phyloP scores from a whole-genome alignment of 2,113 vertebrate species.

The Oplegnathus fasciatus region DNA sequence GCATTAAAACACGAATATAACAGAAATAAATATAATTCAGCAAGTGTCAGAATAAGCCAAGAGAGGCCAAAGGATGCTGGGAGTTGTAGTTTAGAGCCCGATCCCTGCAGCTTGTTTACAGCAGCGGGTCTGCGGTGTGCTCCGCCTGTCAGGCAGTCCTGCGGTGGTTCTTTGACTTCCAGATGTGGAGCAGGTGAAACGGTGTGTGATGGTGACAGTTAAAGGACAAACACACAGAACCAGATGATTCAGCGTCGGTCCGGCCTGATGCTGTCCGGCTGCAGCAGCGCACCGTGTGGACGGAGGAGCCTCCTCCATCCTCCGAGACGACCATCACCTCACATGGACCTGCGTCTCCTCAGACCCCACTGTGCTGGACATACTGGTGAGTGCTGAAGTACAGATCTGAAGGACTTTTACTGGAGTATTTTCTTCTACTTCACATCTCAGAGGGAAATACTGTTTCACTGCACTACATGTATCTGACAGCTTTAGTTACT shows the following conservation, averaged over 20 bases:
- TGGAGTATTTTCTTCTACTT: no score
- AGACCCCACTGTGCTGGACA: no score
- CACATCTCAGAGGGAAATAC: no score
- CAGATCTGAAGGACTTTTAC: no score
- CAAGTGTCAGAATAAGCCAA: neutral
- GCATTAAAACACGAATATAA: neutral
- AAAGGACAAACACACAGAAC: neutral
- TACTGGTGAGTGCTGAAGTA: no score
- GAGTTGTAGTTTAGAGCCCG: constrained; percentile 69
- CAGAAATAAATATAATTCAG: neutral
- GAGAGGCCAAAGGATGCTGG: constrained; percentile 54
- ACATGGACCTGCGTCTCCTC: no score
- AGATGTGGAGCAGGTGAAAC: neutral
- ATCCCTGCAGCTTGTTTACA: constrained; percentile 61
- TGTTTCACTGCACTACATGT: no score
- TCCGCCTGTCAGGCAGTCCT: neutral
- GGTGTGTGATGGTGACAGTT: neutral
- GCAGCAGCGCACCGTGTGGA: constrained; percentile 27
- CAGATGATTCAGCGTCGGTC: neutral
- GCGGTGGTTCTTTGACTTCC: neutral
- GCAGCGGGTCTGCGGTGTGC: constrained; percentile 24
- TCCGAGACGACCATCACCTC: no score
- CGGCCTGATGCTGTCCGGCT: neutral
- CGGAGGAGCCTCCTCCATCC: neutral
- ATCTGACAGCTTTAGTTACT: no score